Evolutionary conservation across 1,140 invertebrate genomes (phyloP).

Genomic region (Rhizoglyphus robini): DNA sequence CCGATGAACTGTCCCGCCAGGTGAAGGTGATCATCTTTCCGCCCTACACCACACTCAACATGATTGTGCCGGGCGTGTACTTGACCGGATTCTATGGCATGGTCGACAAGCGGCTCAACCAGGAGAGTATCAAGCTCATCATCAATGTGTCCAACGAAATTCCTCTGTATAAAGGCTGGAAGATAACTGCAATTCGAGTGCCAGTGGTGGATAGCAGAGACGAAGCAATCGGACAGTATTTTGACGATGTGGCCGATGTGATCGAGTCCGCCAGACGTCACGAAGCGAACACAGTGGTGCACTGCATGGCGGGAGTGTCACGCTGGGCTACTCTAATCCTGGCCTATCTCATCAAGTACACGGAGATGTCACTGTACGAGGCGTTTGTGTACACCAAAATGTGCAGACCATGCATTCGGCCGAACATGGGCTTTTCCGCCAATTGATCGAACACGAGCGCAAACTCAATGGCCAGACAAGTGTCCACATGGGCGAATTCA

Average conservation of each 20-base stretch:
- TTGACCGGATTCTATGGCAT: neutral
- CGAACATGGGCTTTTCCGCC: slow-evolving; percentile 23
- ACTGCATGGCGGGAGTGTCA: slow-evolving; percentile 69
- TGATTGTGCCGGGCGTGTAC: neutral
- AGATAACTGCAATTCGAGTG: neutral
- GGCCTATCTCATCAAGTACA: slow-evolving; percentile 74
- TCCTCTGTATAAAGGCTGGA: neutral
- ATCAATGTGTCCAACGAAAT: neutral
- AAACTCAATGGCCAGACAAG: no score
- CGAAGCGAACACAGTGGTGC: no score
- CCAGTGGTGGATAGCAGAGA: neutral
- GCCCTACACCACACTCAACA: neutral
- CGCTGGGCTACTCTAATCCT: slow-evolving; percentile 68
- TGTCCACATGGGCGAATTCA: no score
- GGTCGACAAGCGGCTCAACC: neutral
- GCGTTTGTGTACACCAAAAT: slow-evolving; percentile 40
- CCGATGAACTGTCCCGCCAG: neutral
- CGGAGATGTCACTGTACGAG: slow-evolving; percentile 54
- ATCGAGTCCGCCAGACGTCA: neutral
- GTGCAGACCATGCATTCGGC: slow-evolving; percentile 4
- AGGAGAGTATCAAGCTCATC: neutral
- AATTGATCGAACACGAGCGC: no score
- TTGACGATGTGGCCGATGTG: slow-evolving; percentile 14
- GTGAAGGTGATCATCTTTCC: neutral
- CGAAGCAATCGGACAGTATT: slow-evolving; percentile 1